phyloP scores from a whole-genome alignment of 2,888 invertebrate species.

The Hyles lineata region DNA sequence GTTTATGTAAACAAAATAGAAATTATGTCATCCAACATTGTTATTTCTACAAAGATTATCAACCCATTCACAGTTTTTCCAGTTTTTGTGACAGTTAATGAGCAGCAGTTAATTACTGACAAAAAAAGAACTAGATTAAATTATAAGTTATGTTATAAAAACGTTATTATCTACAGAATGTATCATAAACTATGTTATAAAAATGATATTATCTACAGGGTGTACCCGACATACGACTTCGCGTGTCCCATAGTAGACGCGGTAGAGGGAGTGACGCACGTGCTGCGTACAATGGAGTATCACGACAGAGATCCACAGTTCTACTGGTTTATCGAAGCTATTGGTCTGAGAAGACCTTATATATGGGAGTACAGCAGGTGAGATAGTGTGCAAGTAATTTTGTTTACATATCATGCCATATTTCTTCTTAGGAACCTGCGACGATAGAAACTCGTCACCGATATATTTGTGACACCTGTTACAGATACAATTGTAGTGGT shows the following conservation, averaged over 20 bases:
- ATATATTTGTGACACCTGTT: no score
- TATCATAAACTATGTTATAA: background rate
- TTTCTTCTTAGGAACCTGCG: no score
- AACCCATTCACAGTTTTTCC: no score
- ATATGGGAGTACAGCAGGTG: slow-evolving; percentile 96
- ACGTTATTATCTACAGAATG: background rate
- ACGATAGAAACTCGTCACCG: no score
- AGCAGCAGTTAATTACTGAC: no score
- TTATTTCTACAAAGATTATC: no score
- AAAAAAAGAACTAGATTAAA: no score
- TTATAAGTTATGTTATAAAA: background rate
- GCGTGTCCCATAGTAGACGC: slow-evolving; percentile 99
- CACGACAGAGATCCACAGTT: slow-evolving; percentile 99
- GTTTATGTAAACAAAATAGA: no score
- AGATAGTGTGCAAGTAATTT: slow-evolving; percentile 27
- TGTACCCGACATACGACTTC: slow-evolving; percentile 99
- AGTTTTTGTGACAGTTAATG: no score
- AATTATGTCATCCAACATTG: no score
- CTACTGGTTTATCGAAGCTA: slow-evolving; percentile 97
- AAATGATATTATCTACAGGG: slow-evolving; percentile 82
- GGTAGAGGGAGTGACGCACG: slow-evolving; percentile 98
- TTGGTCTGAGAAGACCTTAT: slow-evolving; percentile 94
- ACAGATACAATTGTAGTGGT: no score
- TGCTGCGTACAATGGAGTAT: slow-evolving; percentile 98
- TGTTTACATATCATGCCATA: background rate